Conservation (phyloP, 2,797 vertebrate genomes). For the Ctenopoma multispine region DNA sequence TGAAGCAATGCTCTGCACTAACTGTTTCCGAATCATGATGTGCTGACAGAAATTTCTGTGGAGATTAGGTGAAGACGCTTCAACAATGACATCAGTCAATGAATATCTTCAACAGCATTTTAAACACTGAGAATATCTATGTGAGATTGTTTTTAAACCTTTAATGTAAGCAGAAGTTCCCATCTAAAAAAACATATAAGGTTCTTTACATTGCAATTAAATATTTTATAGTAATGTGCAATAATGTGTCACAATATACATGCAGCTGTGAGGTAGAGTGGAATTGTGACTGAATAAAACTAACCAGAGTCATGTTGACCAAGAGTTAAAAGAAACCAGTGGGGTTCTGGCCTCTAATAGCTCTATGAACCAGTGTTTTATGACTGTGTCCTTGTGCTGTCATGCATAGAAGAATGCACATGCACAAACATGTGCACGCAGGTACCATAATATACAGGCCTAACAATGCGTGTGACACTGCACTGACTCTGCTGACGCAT, state of each 20-base stretch:
- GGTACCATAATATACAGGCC: not conserved
- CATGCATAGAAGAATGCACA: not conserved
- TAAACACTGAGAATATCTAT: not conserved
- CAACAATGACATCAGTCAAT: not conserved
- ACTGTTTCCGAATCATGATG: constrained; percentile 18
- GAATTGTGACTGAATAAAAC: no score
- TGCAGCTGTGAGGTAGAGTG: no score
- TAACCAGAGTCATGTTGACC: not conserved
- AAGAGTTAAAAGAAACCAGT: no score
- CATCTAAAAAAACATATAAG: no score
- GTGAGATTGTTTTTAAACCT: not conserved
- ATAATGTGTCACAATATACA: no score
- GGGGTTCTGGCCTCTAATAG: not conserved
- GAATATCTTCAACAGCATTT: not conserved
- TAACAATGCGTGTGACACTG: no score
- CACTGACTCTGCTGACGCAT: no score
- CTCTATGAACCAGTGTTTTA: not conserved
- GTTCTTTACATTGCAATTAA: no score
- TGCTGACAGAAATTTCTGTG: constrained; percentile 7
- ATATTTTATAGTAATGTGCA: no score
- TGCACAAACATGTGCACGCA: not conserved
- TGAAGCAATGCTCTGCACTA: constrained; percentile 2
- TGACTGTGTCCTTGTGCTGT: not conserved
- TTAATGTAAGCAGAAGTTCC: not conserved
- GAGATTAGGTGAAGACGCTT: constrained; percentile 8